Percentiles rank a stretch among this genome's conserved stretches.
phyloP scores from a whole-genome alignment of 2,113 vertebrate genomes.

The Oriolus oriolus region DNA sequence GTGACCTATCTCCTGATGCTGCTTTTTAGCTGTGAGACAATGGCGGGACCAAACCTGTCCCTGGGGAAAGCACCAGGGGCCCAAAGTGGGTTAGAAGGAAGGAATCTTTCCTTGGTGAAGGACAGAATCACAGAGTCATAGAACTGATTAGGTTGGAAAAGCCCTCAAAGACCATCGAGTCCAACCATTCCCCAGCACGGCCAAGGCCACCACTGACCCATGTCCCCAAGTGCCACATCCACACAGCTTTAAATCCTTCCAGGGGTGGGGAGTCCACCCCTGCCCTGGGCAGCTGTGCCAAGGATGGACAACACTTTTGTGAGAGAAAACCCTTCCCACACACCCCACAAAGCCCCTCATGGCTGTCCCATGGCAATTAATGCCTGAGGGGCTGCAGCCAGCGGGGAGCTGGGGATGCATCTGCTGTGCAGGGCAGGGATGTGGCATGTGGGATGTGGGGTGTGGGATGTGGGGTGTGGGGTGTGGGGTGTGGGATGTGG shows the following conservation, averaged over 20 bases:
- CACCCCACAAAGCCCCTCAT: neutral
- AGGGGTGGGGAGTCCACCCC: neutral
- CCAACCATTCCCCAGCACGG: neutral
- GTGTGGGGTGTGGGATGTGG: too few species aligned
- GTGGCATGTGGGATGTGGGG: neutral
- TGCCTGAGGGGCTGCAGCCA: accelerated
- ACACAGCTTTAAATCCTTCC: neutral
- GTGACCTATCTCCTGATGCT: too few species aligned
- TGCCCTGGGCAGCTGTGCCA: neutral
- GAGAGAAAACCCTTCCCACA: neutral
- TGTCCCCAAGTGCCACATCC: neutral
- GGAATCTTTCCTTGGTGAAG: neutral
- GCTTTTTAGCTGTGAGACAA: too few species aligned
- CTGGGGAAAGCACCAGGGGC: too few species aligned
- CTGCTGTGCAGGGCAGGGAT: neutral
- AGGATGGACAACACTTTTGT: neutral
- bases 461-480: too few species aligned
- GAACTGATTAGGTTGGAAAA: neutral
- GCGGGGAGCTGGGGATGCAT: neutral
- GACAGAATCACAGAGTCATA: neutral
- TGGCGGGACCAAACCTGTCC: too few species aligned
- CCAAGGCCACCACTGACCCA: neutral
- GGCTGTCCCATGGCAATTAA: accelerated
- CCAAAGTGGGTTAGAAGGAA: neutral
- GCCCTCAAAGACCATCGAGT: neutral